Conservation (phyloP, 23 tunicate genomes). For the Botrylloides violaceus region DNA sequence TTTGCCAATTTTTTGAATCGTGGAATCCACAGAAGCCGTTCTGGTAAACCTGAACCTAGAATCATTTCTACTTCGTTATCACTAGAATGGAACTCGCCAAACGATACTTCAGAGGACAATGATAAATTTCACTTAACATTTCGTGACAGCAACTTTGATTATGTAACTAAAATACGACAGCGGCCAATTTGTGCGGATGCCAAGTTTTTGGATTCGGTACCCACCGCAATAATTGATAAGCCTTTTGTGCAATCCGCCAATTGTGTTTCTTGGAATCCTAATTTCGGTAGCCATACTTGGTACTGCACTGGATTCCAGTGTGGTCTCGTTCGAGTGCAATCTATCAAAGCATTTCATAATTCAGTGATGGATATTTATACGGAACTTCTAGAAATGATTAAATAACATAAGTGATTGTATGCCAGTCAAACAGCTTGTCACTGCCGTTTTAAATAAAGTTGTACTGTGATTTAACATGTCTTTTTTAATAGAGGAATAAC, state of each 20-base stretch:
- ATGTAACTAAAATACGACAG: background rate
- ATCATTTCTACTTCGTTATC: background rate
- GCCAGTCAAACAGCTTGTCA: no score
- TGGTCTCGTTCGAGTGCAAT: conserved; percentile 64
- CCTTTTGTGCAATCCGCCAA: conserved; percentile 33
- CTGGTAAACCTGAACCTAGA: background rate
- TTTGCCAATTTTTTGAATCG: conserved; percentile 34
- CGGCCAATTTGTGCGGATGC: background rate
- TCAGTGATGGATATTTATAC: conserved; percentile 18
- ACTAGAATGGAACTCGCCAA: background rate
- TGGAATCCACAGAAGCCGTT: background rate
- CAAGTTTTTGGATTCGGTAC: conserved; percentile 47
- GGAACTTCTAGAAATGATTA: background rate
- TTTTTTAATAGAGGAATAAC: no score
- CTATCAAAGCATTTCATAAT: conserved; percentile 40
- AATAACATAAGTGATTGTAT: background rate
- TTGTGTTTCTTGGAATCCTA: conserved; percentile 76
- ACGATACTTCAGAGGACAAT: background rate
- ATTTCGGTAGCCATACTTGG: conserved; percentile 56
- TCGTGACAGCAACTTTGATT: background rate
- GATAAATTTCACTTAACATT: background rate
- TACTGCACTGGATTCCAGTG: conserved; percentile 59
- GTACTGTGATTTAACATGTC: no score
- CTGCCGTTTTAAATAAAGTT: no score
- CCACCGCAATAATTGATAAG: conserved; percentile 20